Conservation (phyloP, 2,797 vertebrate genomes). For the Ambastaia sidthimunki region DNA sequence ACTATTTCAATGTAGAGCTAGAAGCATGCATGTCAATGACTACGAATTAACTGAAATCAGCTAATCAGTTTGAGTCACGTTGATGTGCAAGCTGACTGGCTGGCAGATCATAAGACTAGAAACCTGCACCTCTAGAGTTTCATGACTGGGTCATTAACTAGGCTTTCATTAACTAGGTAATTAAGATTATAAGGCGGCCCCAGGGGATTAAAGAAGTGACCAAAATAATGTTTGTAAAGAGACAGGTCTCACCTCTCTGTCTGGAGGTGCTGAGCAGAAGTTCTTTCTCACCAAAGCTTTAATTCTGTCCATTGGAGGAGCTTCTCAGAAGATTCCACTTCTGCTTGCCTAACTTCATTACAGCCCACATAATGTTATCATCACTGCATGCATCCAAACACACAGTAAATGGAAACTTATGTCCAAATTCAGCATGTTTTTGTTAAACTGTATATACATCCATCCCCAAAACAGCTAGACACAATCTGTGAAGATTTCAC, state of each 20-base stretch:
- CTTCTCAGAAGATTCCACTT: constrained; percentile 87
- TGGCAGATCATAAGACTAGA: too few relatives aligned
- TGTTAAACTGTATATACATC: background rate
- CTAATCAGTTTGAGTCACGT: too few relatives aligned
- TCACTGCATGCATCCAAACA: constrained; percentile 75
- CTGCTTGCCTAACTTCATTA: constrained; percentile 85
- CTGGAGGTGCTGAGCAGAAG: constrained; percentile 63
- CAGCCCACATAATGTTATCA: constrained; percentile 90
- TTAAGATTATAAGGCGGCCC: too few relatives aligned
- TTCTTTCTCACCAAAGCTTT: constrained; percentile 84
- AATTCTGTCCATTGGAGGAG: constrained; percentile 88
- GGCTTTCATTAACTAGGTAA: too few relatives aligned
- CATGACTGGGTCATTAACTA: too few relatives aligned
- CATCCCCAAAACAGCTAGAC: constrained; percentile 91
- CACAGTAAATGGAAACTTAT: background rate
- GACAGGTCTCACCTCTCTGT: constrained; percentile 69
- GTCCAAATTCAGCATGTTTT: background rate
- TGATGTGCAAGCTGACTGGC: too few relatives aligned
- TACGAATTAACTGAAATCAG: too few relatives aligned
- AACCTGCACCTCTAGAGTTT: too few relatives aligned
- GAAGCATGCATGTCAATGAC: too few relatives aligned
- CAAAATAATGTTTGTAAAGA: background rate
- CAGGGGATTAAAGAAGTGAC: too few relatives aligned
- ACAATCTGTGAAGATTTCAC: constrained; percentile 80
- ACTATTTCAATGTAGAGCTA: too few relatives aligned